phyloP scores from a whole-genome alignment of 2,888 invertebrate species.

The Hoplodrina ambigua region DNA sequence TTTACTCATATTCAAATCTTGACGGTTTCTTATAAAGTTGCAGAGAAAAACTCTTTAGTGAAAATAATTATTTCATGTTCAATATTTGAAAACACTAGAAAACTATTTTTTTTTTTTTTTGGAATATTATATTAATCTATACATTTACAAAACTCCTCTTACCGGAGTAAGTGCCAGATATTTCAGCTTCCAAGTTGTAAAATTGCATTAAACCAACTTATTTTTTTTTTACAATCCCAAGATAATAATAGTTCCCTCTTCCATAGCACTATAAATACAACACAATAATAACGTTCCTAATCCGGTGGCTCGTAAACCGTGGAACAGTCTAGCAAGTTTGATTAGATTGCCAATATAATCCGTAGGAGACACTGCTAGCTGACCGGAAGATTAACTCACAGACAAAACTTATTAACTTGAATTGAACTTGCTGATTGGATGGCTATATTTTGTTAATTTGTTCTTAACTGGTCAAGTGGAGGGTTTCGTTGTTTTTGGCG shows the following conservation, averaged over 20 bases:
- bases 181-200: too few species aligned
- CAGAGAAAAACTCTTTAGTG: too few species aligned
- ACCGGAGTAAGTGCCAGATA: too few species aligned
- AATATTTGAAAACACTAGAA: too few species aligned
- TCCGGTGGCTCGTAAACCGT: constrained; percentile 69
- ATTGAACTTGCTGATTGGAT: constrained; percentile 71
- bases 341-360: constrained; percentile 78
- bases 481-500: constrained; percentile 35
- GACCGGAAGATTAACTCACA: constrained; percentile 67
- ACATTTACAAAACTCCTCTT: too few species aligned
- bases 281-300: constrained; percentile 70
- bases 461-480: constrained; percentile 36
- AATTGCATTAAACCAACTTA: too few species aligned
- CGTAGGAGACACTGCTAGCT: constrained; percentile 56
- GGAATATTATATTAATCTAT: too few species aligned
- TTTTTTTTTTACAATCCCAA: background rate
- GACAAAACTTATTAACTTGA: constrained; percentile 73
- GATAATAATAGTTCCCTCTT: background rate
- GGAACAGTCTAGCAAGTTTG: constrained; percentile 75
- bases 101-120: too few species aligned
- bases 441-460: constrained; percentile 64
- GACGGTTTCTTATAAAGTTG: too few species aligned
- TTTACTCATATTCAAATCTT: too few species aligned
- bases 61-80: too few species aligned
- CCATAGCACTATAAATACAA: constrained; percentile 13